Percentiles rank a stretch among this genome's conserved stretches.
These are phyloP conservation scores for Tympanuchus pallidicinctus DNA, from an alignment of 2,113 vertebrate genomes.

Conservation along the genomic window DNA sequence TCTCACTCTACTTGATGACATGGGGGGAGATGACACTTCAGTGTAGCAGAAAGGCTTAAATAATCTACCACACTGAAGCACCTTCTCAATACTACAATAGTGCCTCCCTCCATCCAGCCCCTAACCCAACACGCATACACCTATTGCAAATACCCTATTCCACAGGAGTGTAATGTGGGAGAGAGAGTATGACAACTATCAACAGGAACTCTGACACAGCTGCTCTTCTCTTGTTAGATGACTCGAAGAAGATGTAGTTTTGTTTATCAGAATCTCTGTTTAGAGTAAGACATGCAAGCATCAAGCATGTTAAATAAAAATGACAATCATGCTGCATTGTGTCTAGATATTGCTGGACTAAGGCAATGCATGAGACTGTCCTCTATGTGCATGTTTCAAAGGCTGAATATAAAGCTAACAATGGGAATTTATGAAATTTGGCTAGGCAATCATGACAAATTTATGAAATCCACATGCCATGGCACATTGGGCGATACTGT, in stretches of 20 bases:
- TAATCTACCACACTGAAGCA: not conserved
- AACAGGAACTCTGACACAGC: not conserved
- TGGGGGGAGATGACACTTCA: not conserved
- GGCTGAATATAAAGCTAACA: slow-evolving; percentile 37
- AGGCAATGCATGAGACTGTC: not conserved
- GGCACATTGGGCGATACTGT: slow-evolving; percentile 11
- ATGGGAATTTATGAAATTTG: slow-evolving; percentile 32
- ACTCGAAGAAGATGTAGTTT: not conserved
- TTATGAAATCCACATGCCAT: slow-evolving; percentile 19
- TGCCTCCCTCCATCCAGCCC: not conserved
- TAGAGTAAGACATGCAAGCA: not conserved
- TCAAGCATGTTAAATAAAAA: not conserved
- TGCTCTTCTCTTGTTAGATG: not conserved
- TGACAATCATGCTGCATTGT: not conserved
- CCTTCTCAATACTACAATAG: not conserved
- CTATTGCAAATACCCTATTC: not conserved
- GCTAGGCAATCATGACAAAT: not conserved
- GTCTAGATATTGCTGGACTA: not conserved
- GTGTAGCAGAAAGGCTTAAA: not conserved
- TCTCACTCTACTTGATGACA: not conserved
- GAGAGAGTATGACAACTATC: not conserved
- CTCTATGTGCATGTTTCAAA: not conserved
- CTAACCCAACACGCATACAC: not conserved
- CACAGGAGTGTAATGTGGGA: not conserved
- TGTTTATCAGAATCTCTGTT: not conserved